Percentiles rank a stretch among this genome's conserved stretches.
These are phyloP conservation scores for Sander vitreus DNA, from an alignment of 2,113 vertebrate genomes.

Conservation along the genomic window DNA sequence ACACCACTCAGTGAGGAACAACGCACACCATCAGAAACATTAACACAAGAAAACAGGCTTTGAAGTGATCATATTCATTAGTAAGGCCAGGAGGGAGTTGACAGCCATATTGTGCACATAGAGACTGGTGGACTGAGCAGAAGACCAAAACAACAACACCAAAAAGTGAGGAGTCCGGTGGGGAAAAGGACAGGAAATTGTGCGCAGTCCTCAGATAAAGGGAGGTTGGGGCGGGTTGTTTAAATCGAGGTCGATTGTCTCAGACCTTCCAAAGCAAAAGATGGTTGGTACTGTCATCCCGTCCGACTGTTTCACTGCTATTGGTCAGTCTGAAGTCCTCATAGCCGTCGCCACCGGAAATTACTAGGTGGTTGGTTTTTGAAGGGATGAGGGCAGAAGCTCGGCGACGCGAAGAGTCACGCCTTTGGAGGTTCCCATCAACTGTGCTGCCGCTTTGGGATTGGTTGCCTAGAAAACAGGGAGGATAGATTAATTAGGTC, in stretches of 20 bases:
- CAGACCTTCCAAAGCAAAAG: conserved; percentile 96
- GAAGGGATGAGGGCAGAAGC: conserved; percentile 77
- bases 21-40: conserved; percentile 47
- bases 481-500: background rate
- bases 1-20: conserved; percentile 46
- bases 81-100: conserved; percentile 40
- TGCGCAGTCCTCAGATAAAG: conserved; percentile 39
- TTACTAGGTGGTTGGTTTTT: conserved; percentile 93
- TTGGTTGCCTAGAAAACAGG: conserved; percentile 65
- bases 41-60: conserved; percentile 50
- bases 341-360: conserved; percentile 96
- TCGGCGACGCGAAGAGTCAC: conserved; percentile 85
- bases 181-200: conserved; percentile 28
- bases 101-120: conserved; percentile 70
- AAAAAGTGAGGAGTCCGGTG: conserved; percentile 35
- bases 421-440: conserved; percentile 86
- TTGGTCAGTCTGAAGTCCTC: conserved; percentile 96
- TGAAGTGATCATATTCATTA: conserved; percentile 54
- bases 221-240: conserved; percentile 6
- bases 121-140: conserved; percentile 71
- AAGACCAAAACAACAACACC: conserved; percentile 59
- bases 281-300: conserved; percentile 98
- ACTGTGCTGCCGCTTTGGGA: conserved; percentile 69
- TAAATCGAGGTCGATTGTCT: conserved; percentile 52
- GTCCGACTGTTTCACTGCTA: conserved; percentile 95